Evolutionary conservation across 2,888 invertebrate species (phyloP).

Genomic region (Drosophila kuntzei): DNA sequence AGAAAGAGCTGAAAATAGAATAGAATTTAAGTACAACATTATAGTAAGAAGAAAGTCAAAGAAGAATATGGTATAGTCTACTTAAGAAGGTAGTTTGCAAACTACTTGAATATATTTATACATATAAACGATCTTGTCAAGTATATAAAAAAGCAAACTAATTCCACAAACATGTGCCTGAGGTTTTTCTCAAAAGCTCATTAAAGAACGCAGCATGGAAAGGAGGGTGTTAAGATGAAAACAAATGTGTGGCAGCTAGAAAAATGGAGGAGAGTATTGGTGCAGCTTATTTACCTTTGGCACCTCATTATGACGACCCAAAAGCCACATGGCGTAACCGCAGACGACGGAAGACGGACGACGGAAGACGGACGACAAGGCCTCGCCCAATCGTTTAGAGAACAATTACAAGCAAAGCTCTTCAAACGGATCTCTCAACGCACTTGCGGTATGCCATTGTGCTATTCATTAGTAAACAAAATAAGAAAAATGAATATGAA

Average conservation of each 20-base stretch:
- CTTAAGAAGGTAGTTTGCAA: too few species aligned
- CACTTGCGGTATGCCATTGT: conserved; percentile 68
- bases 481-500: conserved; percentile 46
- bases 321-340: conserved; percentile 69
- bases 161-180: conserved; percentile 45
- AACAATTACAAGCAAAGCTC: conserved; percentile 72
- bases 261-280: conserved; percentile 33
- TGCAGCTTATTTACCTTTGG: conserved; percentile 72
- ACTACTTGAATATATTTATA: neutral
- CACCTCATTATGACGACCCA: conserved; percentile 79
- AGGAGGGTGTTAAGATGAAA: neutral
- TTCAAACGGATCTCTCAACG: conserved; percentile 70
- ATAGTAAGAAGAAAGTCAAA: neutral
- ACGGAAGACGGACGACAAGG: conserved; percentile 39
- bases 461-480: conserved; percentile 79
- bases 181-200: conserved; percentile 67
- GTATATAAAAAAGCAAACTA: conserved; percentile 13
- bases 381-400: conserved; percentile 72
- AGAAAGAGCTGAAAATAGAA: conserved; percentile 13
- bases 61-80: neutral
- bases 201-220: conserved; percentile 56
- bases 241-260: conserved; percentile 20
- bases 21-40: neutral
- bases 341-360: conserved; percentile 34
- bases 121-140: neutral